A percentile compares a stretch with the other conserved stretches of the same genome.
Conservation (phyloP, 1,140 invertebrate species). For the Polypedilum pembai region DNA sequence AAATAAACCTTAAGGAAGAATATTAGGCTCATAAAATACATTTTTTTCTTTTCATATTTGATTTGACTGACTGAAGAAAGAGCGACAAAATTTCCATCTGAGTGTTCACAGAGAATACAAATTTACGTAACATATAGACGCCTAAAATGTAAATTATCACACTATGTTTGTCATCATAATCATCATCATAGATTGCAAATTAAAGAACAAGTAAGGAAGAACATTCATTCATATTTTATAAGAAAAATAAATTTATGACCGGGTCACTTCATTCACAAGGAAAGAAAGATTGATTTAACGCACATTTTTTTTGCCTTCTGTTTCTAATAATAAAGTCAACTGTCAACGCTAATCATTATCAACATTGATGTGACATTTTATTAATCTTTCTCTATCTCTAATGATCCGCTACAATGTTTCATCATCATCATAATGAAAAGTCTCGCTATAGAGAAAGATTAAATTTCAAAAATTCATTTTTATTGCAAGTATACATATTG, state of each 20-base stretch:
- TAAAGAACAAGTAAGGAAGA: not conserved
- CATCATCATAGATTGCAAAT: not conserved
- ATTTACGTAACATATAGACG: not conserved
- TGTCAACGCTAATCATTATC: not conserved
- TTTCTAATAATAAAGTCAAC: not conserved
- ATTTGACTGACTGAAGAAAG: too few species aligned
- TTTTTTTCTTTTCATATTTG: too few species aligned
- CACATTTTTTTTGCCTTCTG: not conserved
- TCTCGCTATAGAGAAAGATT: too few species aligned
- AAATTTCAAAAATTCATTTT: too few species aligned
- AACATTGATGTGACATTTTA: too few species aligned
- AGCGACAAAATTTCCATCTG: not conserved
- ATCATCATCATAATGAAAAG: too few species aligned
- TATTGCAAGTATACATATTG: too few species aligned
- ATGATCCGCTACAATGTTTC: too few species aligned
- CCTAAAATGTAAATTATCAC: not conserved
- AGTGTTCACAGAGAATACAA: not conserved
- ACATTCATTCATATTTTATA: not conserved
- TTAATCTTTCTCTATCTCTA: too few species aligned
- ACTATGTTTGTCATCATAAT: not conserved
- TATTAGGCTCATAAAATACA: too few species aligned
- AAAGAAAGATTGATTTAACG: not conserved
- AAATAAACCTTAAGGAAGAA: too few species aligned
- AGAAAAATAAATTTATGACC: not conserved
- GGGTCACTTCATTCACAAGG: conserved; percentile 7